Conservation (phyloP, 1,140 invertebrate genomes). For the Platyscapa corneri region DNA sequence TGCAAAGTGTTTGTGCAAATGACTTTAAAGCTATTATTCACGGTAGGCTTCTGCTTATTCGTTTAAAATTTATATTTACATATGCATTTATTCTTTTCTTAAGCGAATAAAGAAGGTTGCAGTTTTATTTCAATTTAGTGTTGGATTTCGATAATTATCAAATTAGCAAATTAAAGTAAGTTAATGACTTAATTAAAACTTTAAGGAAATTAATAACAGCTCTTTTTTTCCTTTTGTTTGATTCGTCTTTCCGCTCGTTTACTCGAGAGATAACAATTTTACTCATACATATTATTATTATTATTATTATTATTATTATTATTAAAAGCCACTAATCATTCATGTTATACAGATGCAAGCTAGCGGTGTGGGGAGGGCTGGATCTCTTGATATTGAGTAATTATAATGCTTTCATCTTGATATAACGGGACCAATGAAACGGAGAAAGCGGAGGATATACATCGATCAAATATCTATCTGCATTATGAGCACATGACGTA, state of each 20-base stretch:
- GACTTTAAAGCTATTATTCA: too few relatives aligned
- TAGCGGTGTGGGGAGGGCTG: neutral
- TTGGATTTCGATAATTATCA: neutral
- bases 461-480: neutral
- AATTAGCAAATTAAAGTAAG: neutral
- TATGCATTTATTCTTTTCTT: neutral
- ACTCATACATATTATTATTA: too few relatives aligned
- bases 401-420: neutral
- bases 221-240: neutral
- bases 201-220: neutral
- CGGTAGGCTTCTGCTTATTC: too few relatives aligned
- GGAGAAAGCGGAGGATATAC: neutral
- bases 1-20: neutral
- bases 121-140: neutral
- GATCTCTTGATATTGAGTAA: conserved; percentile 1
- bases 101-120: neutral
- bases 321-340: neutral
- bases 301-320: too few relatives aligned
- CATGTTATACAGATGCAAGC: neutral
- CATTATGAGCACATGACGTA: neutral
- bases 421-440: neutral
- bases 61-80: neutral
- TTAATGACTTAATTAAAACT: neutral
- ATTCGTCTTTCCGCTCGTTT: too few relatives aligned
- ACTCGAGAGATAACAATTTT: neutral